Percentiles rank a stretch among this genome's conserved stretches.
These are phyloP conservation scores for Synodontis membranacea DNA, from an alignment of 2,113 vertebrate species.

Conservation along the genomic window DNA sequence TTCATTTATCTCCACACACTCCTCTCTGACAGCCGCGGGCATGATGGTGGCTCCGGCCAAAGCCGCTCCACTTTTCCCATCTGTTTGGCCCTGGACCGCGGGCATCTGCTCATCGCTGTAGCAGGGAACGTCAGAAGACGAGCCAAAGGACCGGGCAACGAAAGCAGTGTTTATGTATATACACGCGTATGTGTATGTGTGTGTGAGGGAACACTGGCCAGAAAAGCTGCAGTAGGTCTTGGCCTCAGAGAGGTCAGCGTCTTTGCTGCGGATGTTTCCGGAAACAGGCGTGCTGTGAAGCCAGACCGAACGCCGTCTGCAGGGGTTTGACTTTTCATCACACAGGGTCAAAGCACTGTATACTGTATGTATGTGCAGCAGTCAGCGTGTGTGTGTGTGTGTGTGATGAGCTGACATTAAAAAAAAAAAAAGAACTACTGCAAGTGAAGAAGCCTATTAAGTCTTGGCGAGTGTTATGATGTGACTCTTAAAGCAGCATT, in stretches of 20 bases:
- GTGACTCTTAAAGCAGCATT: slow-evolving; percentile 19
- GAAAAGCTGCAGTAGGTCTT: slow-evolving; percentile 61
- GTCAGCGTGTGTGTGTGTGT: not conserved
- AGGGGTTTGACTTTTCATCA: slow-evolving; percentile 41
- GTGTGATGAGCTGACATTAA: not conserved
- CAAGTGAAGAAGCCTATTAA: slow-evolving; percentile 6
- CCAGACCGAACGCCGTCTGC: slow-evolving; percentile 60
- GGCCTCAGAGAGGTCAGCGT: slow-evolving; percentile 56
- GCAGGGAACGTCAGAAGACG: slow-evolving; percentile 74
- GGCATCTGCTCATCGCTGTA: slow-evolving; percentile 75
- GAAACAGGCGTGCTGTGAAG: slow-evolving; percentile 56
- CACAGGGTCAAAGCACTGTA: slow-evolving; percentile 50
- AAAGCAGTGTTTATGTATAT: slow-evolving; percentile 39
- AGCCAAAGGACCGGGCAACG: slow-evolving; percentile 67
- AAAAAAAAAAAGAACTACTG: not conserved
- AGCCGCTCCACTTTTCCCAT: slow-evolving; percentile 68
- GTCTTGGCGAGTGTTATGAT: slow-evolving; percentile 15
- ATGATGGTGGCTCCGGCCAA: slow-evolving; percentile 59
- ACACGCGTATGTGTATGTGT: slow-evolving; percentile 41
- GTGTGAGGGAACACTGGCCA: slow-evolving; percentile 51
- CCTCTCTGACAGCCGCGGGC: slow-evolving; percentile 68
- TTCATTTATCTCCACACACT: slow-evolving; percentile 73
- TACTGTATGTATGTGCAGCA: slow-evolving; percentile 1
- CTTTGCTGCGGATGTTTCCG: slow-evolving; percentile 65
- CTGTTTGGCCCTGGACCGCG: slow-evolving; percentile 71